Base-by-base conservation (phyloP, 2,888 invertebrate genomes). In the Miltochrista miniata region DNA sequence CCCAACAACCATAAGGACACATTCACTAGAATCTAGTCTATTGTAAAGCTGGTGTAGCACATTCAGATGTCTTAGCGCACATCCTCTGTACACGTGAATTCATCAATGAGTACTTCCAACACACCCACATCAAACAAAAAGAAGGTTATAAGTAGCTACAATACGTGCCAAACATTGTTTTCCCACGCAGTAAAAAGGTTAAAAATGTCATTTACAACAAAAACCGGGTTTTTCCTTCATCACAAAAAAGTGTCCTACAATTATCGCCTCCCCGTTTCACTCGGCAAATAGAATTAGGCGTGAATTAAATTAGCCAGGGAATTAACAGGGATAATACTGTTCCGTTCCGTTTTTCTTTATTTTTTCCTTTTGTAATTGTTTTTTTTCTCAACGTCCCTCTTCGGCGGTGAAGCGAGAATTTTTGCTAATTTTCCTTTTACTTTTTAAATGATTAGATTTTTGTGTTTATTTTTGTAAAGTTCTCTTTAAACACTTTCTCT, bases 231-330 rank as follows among this genome's bases (percentile, higher is more conserved):
- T 78, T 78, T 76, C 74, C 75, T 73, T 74, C 68, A 73, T 81
- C 76, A 71, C 76, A 88, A 88, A 90, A 87, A 77, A 70, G 73
- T 76, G 80, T 80, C 83, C 77, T 78, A 82, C 85, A 90, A 89
- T 91, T 91, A 90, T 88, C 90, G 87, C 90, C 83, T 86, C 83
- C 85, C 85, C 87, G 82, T 87, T 89, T 85, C 85, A 66, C 87
- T 87, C 84, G 68, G 82, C 85, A 90, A 91, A 90, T 91, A 90
- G 90, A 90, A 90, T 91, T 90, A 90, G 83, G 87, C 85, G 86
- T 70, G 87, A 90, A 91, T 90, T 90, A 87, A 89, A 91, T 91
- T 90, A 90, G 81, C 84, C 83, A 74, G 79, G 79, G 90, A 84
- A 90, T 90, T 91, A 91, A 88, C 90, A 89, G 83, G 90, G 90